phyloP scores from a whole-genome alignment of 2,797 vertebrate species.

The Triplophysa yarkandensis region DNA sequence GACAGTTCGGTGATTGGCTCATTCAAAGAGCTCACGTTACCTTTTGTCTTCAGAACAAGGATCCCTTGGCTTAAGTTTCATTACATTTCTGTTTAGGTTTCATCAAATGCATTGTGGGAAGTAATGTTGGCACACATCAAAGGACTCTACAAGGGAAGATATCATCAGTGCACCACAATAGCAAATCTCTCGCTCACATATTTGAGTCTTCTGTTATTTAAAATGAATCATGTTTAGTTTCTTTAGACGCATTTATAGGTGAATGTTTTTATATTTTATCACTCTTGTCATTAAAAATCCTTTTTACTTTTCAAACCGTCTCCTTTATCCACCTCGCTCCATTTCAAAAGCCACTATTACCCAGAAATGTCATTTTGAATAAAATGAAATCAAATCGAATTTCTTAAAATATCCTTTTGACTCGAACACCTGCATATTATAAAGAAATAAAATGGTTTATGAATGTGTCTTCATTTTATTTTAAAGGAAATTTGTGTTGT shows the following conservation, averaged over 20 bases:
- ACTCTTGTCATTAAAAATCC: not conserved
- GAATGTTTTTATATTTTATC: no score
- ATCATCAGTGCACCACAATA: not conserved
- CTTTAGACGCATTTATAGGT: no score
- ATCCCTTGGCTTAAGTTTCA: constrained; percentile 3
- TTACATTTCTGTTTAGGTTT: constrained; percentile 16
- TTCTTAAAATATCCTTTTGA: no score
- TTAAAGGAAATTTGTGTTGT: no score
- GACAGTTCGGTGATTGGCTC: constrained; percentile 25
- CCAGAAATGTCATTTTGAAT: no score
- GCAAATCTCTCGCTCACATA: not conserved
- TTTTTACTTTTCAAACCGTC: not conserved
- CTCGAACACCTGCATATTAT: not conserved
- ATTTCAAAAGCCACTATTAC: no score
- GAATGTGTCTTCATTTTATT: not conserved
- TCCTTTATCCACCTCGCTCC: not conserved
- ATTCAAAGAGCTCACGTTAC: constrained; percentile 16
- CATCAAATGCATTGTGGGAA: constrained; percentile 33
- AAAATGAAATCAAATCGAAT: not conserved
- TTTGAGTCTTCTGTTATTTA: no score
- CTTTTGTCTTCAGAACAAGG: constrained; percentile 14
- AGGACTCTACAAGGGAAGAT: not conserved
- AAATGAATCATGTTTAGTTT: no score
- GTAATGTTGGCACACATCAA: constrained; percentile 2
- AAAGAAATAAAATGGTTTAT: not conserved